phyloP scores from a whole-genome alignment of 2,888 invertebrate genomes.

The Minunthozetes semirufus region DNA sequence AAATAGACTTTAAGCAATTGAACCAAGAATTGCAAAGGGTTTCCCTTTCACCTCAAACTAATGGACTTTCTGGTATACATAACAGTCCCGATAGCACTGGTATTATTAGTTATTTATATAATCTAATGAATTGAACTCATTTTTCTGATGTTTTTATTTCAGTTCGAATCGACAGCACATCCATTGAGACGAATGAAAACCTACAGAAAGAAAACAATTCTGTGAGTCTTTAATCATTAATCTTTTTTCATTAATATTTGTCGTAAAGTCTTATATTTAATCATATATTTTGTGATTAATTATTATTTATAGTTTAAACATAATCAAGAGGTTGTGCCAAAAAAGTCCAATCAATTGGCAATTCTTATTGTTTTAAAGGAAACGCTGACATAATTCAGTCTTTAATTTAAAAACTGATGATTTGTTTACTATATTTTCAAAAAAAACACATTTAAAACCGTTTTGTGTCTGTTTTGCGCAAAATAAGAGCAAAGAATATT shows the following conservation, averaged over 20 bases:
- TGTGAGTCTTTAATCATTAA: not conserved
- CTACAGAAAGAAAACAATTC: not conserved
- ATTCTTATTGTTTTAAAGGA: no score
- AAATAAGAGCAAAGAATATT: no score
- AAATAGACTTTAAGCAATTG: slow-evolving; percentile 35
- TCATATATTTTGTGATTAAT: not conserved
- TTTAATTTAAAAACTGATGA: no score
- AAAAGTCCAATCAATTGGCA: no score
- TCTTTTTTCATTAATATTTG: not conserved
- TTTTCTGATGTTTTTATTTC: not conserved
- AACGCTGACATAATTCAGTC: no score
- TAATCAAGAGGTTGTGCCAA: no score
- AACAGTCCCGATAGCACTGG: not conserved
- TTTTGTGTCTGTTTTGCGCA: no score
- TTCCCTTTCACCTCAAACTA: not conserved
- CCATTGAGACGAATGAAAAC: not conserved
- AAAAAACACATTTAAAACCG: no score
- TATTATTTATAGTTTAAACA: no score
- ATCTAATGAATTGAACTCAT: not conserved
- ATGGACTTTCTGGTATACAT: not conserved
- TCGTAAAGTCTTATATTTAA: not conserved
- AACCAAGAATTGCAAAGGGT: slow-evolving; percentile 15
- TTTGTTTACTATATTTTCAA: no score
- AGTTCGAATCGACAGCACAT: not conserved
- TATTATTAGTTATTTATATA: not conserved